Base-by-base conservation (phyloP, 2,888 invertebrate species). In the Thalpophila matura region DNA sequence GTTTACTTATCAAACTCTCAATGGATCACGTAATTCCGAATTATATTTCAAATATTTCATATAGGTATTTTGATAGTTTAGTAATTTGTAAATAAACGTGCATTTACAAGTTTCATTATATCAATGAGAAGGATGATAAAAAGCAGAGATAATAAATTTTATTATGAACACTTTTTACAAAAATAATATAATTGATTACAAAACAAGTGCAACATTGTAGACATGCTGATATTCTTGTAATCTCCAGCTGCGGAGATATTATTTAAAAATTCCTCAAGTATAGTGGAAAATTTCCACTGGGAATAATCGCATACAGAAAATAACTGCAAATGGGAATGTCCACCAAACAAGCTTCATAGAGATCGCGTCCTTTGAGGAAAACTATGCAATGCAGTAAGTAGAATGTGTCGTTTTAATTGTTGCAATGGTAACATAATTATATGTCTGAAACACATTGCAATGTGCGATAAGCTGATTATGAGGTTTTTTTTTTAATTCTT, bases 11-110 rank as follows among this genome's bases (percentile, higher is more conserved):
- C 31, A 1, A 27, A 24, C 14, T 63, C 31, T 68, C 31, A 47
- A 55, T 40, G 14, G 18, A 51, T 42, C 57, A 57, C 57, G 50
- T 47, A 63, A 18, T 56, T 40, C 4, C 37, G 16, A 29, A 35
- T 38, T 50, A 5, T 37, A 50, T 40, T 63, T 51, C 10, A n/a
- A 49, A 16, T 4, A 7, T 33, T 37, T 27, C 14, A 14, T 55
- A 29, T 4, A 33, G 12, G 12, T 22, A 2, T n/a, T 3, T 12
- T 56, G 4, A 4, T 9, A 3, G 3, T 20, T 3, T 9, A 18
- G 22, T 16, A 16, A 54, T 40, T 31, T 14, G 5, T 18, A 14
- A 53, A 40, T 4, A 29, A 3, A 27, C 14, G 0, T 1, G 9
- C 4, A 1, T 22, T 29, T 29, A 12, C 9, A 26, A 12, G 35